These are phyloP conservation scores for Amphiduros pacificus DNA, from an alignment of 2,888 invertebrate species.

Conservation along the genomic window DNA sequence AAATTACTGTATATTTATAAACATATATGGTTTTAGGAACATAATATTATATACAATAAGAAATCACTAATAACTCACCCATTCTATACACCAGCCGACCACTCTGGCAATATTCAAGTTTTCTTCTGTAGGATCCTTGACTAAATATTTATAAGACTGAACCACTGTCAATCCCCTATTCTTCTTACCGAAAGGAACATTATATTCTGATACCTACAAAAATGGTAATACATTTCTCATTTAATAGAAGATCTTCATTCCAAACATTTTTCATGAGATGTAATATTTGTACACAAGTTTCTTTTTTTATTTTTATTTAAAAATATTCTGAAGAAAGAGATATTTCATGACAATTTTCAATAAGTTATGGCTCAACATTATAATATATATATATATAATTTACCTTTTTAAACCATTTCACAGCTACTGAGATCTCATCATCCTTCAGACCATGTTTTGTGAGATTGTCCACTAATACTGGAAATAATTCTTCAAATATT, in stretches of 20 bases:
- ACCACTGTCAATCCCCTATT: slow-evolving; percentile 60
- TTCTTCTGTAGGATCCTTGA: slow-evolving; percentile 70
- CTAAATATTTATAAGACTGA: slow-evolving; percentile 51
- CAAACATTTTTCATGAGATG: neutral
- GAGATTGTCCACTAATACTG: slow-evolving; percentile 43
- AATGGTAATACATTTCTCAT: neutral
- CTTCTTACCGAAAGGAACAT: slow-evolving; percentile 86
- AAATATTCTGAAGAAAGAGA: neutral
- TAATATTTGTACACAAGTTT: neutral
- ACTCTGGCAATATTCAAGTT: slow-evolving; percentile 79
- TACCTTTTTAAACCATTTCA: slow-evolving; percentile 53
- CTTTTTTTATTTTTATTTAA: neutral
- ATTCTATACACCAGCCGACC: slow-evolving; percentile 92
- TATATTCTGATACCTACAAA: slow-evolving; percentile 79
- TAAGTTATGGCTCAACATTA: neutral
- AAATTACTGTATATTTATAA: no score
- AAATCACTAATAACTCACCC: slow-evolving; percentile 68
- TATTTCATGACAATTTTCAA: neutral
- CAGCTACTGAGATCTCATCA: slow-evolving; percentile 41
- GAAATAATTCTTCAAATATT: slow-evolving; percentile 50
- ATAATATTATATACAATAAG: no score
- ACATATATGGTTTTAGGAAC: no score
- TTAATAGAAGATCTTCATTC: neutral
- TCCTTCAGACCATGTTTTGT: slow-evolving; percentile 38
- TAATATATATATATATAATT: neutral